These are phyloP conservation scores for Sebastiscus albofasciatus DNA, from an alignment of 2,797 vertebrate species.

Conservation along the genomic window DNA sequence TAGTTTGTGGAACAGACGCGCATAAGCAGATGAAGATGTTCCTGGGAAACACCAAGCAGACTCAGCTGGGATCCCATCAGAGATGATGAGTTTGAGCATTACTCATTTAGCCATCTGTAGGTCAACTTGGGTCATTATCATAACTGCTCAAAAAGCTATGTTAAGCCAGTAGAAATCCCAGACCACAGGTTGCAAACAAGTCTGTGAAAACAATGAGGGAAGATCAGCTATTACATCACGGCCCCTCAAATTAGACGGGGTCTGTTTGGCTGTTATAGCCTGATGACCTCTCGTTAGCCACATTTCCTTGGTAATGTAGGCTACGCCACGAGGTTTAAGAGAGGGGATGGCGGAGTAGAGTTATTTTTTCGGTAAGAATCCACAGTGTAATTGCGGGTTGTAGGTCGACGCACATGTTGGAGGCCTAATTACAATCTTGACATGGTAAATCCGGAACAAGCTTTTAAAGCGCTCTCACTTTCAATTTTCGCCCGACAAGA, in stretches of 20 bases:
- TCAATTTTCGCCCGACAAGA: constrained; percentile 59
- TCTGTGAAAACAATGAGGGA: constrained; percentile 37
- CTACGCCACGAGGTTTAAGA: constrained; percentile 28
- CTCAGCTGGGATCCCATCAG: constrained; percentile 57
- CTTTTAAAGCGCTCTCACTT: constrained; percentile 67
- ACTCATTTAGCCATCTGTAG: constrained; percentile 62
- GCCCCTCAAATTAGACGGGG: constrained; percentile 32
- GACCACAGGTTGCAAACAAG: constrained; percentile 56
- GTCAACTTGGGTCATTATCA: constrained; percentile 60
- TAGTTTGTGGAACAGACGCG: constrained; percentile 68
- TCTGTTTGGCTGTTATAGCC: constrained; percentile 34
- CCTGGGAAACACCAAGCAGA: constrained; percentile 61
- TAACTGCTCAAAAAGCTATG: constrained; percentile 43
- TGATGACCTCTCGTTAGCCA: constrained; percentile 33
- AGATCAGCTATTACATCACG: constrained; percentile 41
- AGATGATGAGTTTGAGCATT: constrained; percentile 53
- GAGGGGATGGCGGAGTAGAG: constrained; percentile 15
- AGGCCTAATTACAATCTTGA: constrained; percentile 81
- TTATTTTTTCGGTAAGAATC: constrained; percentile 72
- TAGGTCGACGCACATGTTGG: constrained; percentile 74
- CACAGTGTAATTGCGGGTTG: constrained; percentile 78
- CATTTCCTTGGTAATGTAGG: constrained; percentile 8
- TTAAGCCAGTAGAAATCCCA: constrained; percentile 29
- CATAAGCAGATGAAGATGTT: constrained; percentile 79
- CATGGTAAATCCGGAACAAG: constrained; percentile 69